A percentile compares a stretch with the other conserved stretches of the same genome.
These are phyloP conservation scores for Hydractinia echinata DNA, from an alignment of 30 jellyfish, hydroid and myxozoan species.

Conservation along the genomic window DNA sequence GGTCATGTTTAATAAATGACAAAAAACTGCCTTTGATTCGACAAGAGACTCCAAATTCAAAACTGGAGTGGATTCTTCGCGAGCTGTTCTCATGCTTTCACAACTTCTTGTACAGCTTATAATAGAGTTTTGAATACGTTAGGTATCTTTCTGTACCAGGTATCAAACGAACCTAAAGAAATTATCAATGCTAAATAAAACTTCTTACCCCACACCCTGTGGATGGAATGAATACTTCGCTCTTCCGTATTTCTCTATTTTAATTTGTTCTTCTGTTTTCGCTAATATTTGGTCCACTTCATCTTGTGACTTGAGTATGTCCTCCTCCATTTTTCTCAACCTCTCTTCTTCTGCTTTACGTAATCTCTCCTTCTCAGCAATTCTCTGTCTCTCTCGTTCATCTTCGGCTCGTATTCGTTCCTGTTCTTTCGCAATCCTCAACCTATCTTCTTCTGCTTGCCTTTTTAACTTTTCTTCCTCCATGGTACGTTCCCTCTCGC, in stretches of 20 bases:
- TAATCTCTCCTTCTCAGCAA: constrained; percentile 29
- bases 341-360: constrained; percentile 16
- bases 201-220: constrained; percentile 33
- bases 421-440: constrained; percentile 34
- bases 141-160: too few relatives aligned
- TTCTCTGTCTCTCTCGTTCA: constrained; percentile 25
- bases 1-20: too few relatives aligned
- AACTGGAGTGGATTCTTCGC: too few relatives aligned
- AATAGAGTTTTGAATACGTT: too few relatives aligned
- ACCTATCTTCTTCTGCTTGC: constrained; percentile 54
- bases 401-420: constrained; percentile 7
- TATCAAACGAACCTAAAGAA: too few relatives aligned
- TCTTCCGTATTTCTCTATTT: background rate
- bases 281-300: constrained; percentile 25
- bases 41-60: too few relatives aligned
- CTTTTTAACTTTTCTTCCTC: constrained; percentile 39
- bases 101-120: too few relatives aligned
- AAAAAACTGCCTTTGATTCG: too few relatives aligned
- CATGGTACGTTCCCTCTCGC: constrained; percentile 55
- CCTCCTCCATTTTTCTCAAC: constrained; percentile 15
- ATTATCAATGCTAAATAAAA: background rate
- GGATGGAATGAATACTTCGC: constrained; percentile 41
- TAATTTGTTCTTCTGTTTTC: background rate
- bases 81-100: too few relatives aligned
- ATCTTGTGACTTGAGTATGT: constrained; percentile 16